phyloP scores from a whole-genome alignment of 2,113 vertebrate species.

The Halcyon malimbica region DNA sequence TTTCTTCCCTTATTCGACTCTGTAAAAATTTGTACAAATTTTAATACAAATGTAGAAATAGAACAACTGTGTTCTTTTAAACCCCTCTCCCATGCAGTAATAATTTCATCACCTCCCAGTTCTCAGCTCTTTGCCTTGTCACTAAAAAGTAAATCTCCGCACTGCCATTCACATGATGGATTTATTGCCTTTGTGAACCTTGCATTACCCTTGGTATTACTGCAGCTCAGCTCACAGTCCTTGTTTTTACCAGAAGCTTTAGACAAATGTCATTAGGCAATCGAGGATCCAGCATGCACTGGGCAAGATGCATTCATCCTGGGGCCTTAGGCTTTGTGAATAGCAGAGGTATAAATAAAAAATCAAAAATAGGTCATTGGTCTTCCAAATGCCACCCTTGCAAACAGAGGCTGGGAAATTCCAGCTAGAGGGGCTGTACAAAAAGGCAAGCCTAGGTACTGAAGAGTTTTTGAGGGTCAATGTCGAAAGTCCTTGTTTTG shows the following conservation, averaged over 20 bases:
- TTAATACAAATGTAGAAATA: neutral
- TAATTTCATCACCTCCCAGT: neutral
- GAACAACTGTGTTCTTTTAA: neutral
- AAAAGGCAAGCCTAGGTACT: neutral
- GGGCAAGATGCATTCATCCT: neutral
- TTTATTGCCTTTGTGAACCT: slow-evolving; percentile 3
- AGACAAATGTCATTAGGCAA: neutral
- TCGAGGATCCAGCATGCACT: fast-evolving
- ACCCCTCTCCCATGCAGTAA: neutral
- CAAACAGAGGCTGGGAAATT: neutral
- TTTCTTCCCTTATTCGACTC: neutral
- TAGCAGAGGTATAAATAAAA: neutral
- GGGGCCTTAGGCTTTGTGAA: neutral
- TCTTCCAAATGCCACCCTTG: neutral
- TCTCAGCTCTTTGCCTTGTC: neutral
- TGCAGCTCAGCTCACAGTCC: neutral
- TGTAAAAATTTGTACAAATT: neutral
- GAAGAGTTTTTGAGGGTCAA: neutral
- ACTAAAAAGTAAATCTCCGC: neutral
- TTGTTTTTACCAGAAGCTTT: neutral
- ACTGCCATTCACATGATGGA: neutral
- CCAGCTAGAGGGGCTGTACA: neutral
- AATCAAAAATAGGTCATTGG: neutral
- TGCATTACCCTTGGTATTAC: neutral
- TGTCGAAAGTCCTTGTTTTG: neutral